Evolutionary conservation across 2,113 vertebrate species (phyloP).

Genomic region (Formicarius rufipectus): DNA sequence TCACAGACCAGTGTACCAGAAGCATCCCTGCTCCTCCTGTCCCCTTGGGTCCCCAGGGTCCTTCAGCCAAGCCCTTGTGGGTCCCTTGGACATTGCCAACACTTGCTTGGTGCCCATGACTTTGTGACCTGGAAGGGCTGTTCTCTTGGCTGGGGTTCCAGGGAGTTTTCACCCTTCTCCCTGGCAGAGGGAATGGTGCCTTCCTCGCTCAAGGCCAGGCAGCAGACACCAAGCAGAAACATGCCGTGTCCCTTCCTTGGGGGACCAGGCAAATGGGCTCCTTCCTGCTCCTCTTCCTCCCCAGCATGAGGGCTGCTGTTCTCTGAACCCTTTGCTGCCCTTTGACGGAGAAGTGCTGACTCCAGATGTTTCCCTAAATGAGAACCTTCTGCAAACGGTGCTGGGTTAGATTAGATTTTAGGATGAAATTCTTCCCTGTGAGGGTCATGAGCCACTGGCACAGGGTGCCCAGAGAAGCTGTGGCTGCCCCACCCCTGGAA

Average conservation of each 20-base stretch:
- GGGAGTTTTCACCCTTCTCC: rapidly evolving
- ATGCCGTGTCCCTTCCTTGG: not conserved
- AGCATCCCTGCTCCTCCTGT: not conserved
- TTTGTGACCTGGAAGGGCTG: not conserved
- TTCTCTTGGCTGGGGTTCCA: not conserved
- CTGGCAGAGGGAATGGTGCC: not conserved
- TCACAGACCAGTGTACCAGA: not conserved
- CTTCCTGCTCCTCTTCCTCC: not conserved
- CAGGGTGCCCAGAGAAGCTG: not conserved
- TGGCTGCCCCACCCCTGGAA: not conserved
- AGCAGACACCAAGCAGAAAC: not conserved
- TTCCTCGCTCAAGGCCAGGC: not conserved
- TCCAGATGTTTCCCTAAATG: constrained; percentile 38
- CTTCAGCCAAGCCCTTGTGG: not conserved
- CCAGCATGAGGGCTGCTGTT: not conserved
- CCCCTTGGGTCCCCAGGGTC: rapidly evolving
- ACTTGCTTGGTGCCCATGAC: rapidly evolving
- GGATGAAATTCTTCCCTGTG: not conserved
- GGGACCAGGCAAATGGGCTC: not conserved
- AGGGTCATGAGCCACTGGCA: not conserved
- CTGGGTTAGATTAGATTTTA: not conserved
- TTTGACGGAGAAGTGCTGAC: constrained; percentile 18
- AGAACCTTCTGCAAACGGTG: constrained; percentile 27
- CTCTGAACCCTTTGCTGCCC: not conserved
- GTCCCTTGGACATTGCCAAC: not conserved